A percentile compares a stretch with the other conserved stretches of the same genome.
Conservation (phyloP, 1,140 invertebrate genomes). For the Anastrepha ludens region DNA sequence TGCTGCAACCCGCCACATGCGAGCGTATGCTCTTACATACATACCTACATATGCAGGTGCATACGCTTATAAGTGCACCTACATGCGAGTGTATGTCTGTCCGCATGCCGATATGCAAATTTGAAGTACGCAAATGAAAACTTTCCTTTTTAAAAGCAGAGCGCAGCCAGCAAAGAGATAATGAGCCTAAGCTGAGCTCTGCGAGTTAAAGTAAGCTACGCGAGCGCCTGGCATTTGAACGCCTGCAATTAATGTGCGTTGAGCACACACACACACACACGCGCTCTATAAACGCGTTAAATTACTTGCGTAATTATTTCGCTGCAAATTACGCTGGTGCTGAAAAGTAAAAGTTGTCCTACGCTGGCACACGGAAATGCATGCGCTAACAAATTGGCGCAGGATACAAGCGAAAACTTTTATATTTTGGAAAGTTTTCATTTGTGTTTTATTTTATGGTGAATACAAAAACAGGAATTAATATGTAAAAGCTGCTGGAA, state of each 20-base stretch:
- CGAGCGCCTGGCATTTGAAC: not conserved
- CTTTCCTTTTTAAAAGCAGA: not conserved
- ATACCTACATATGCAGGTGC: not conserved
- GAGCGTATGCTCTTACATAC: too few species aligned
- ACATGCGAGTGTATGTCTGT: too few species aligned
- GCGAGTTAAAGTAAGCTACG: not conserved
- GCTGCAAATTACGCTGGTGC: not conserved
- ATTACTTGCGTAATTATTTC: constrained; percentile 33
- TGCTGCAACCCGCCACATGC: not conserved
- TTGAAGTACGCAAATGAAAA: constrained; percentile 22
- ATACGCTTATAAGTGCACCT: not conserved
- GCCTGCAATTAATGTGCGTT: not conserved
- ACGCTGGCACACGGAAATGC: too few species aligned
- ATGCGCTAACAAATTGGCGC: too few species aligned
- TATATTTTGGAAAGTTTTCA: too few species aligned
- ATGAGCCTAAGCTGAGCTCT: not conserved
- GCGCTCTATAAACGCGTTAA: constrained; percentile 2
- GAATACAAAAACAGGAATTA: too few species aligned
- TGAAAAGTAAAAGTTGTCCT: too few species aligned
- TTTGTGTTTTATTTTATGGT: too few species aligned
- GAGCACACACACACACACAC: not conserved
- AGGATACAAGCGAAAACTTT: too few species aligned
- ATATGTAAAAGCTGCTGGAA: too few species aligned
- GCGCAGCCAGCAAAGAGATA: not conserved
- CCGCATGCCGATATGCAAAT: not conserved